These are phyloP conservation scores for Crocallis elinguaria DNA, from an alignment of 2,888 invertebrate species.

Conservation along the genomic window DNA sequence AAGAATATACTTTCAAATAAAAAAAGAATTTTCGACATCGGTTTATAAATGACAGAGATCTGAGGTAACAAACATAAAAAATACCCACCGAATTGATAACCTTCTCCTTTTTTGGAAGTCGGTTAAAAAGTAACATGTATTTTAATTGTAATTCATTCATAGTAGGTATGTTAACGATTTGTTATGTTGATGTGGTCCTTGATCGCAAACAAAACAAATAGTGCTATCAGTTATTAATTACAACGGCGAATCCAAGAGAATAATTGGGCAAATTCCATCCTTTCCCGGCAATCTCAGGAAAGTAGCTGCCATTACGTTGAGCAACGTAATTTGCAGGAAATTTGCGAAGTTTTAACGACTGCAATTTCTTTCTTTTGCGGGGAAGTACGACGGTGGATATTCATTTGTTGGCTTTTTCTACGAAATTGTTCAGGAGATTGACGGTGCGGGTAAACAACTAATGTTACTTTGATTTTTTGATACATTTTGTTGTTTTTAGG, in stretches of 20 bases:
- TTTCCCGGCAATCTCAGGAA: conserved; percentile 5
- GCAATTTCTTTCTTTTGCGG: conserved; percentile 1
- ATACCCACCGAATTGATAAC: too few relatives aligned
- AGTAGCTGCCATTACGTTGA: conserved; percentile 12
- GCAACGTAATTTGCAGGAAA: conserved; percentile 13
- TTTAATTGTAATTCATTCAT: too few relatives aligned
- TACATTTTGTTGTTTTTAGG: too few relatives aligned
- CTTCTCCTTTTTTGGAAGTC: too few relatives aligned
- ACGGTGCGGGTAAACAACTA: too few relatives aligned
- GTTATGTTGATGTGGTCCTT: not conserved
- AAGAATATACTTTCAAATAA: too few relatives aligned
- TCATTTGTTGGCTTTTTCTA: not conserved
- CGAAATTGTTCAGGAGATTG: not conserved
- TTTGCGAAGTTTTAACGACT: conserved; percentile 19
- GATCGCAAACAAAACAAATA: not conserved
- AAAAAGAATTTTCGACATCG: too few relatives aligned
- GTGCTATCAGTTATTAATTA: not conserved
- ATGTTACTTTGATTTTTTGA: too few relatives aligned
- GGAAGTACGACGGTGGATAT: not conserved
- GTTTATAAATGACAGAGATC: too few relatives aligned
- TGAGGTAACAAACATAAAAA: too few relatives aligned
- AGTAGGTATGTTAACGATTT: too few relatives aligned
- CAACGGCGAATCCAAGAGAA: not conserved
- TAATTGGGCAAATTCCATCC: conserved; percentile 13
- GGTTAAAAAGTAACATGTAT: too few relatives aligned